Evolutionary conservation across 2,797 vertebrate species (phyloP), one percentile per base, ranked within the genome.

Genomic region (Crax fasciolata): DNA sequence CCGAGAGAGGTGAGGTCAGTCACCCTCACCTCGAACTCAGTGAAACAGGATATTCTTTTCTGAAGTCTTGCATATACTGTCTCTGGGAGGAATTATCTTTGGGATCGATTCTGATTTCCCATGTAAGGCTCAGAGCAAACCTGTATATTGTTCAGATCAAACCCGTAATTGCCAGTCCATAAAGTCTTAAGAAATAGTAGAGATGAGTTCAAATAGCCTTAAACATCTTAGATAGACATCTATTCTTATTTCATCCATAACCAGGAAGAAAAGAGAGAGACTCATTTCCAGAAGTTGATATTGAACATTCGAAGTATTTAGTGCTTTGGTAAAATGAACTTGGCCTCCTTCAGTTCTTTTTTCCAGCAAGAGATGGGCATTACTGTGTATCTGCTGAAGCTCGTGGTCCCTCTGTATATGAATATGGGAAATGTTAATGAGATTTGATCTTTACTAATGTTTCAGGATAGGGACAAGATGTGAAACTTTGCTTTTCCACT

Each of bases 81-180:
- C 55, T 87, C n/a, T 72, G 44, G 52, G 39, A 85, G 28, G 88
- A 93, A 39, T n/a, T 84, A 76, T 48, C 58, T 91, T 82, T 13
- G 1, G 65, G 72, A 79, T 85, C 62, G 82, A 1, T 87, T 94
- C 57, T 77, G 58, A 58, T 73, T 87, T 91, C 58, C 62, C 28
- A 0, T 62, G 20, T 32, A 80, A 21, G 83, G 27, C 52, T 93
- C 73, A 87, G 80, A 84, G 32, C 57, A 81, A 92, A 85, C 32
- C 11, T 44, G 20, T 66, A 51, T 30, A 80, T 28, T 46, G 52
- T 80, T 93, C 77, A 80, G 49, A 91, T 74, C 74, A 84, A 81
- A 58, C 27, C 57, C 75, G 21, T 44, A 70, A 44, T 70, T 90
- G 43, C 46, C 51, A 70, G 32, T 57, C 32, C 43, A 49, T 88